These are phyloP conservation scores for Bettongia penicillata DNA, from an alignment of 2,113 vertebrate genomes.

Conservation along the genomic window DNA sequence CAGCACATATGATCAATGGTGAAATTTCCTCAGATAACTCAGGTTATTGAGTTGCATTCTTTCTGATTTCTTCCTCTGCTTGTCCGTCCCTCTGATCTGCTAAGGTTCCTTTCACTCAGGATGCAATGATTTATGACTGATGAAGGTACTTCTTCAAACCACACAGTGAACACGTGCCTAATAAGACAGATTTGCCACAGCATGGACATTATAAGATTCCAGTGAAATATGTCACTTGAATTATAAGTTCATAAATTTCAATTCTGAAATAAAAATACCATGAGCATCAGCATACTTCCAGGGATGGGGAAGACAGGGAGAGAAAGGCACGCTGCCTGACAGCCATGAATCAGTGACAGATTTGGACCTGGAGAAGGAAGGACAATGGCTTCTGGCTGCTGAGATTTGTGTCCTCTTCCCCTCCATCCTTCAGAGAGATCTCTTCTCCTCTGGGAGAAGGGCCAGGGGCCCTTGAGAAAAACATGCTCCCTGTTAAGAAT, in stretches of 20 bases:
- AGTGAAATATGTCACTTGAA: neutral
- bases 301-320: no score
- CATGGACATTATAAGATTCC: neutral
- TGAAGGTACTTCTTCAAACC: neutral
- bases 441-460: no score
- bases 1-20: neutral
- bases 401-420: neutral
- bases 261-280: neutral
- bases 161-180: neutral
- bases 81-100: neutral
- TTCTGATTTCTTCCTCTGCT: neutral
- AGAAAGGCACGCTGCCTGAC: no score
- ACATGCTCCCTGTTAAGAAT: no score
- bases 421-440: no score
- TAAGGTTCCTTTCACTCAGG: neutral
- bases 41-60: fast-evolving
- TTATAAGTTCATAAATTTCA: neutral
- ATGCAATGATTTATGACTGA: neutral
- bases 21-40: neutral
- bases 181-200: neutral
- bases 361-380: no score
- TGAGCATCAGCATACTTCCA: neutral
- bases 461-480: no score
- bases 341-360: no score
- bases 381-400: no score